Evolutionary conservation across 2,113 vertebrate genomes (phyloP).

Genomic region (Cyprinodon tularosa): DNA sequence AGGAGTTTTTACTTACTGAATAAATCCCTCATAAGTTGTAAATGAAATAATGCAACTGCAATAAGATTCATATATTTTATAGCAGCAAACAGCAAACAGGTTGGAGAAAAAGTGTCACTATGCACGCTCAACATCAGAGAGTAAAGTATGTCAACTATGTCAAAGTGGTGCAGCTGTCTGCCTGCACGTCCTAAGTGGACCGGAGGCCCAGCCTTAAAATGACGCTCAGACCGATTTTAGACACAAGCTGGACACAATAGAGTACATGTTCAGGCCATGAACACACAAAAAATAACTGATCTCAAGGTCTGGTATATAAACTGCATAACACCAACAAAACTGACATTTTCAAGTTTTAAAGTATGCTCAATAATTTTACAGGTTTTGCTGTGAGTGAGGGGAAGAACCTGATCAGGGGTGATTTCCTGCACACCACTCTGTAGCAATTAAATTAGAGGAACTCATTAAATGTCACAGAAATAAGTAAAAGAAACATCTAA

Average conservation of each 20-base stretch:
- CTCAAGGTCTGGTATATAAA: background rate
- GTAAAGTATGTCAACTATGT: background rate
- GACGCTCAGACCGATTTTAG: background rate
- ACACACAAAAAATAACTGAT: background rate
- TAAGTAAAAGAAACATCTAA: background rate
- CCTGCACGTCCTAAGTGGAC: background rate
- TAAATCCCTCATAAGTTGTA: no score
- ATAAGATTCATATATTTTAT: no score
- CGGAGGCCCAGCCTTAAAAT: background rate
- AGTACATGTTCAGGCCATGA: background rate
- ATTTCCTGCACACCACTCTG: background rate
- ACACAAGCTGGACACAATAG: background rate
- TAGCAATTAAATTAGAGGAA: background rate
- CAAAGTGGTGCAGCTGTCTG: slow-evolving; percentile 2
- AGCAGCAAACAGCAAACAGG: no score
- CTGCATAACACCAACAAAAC: background rate
- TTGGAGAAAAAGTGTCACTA: background rate
- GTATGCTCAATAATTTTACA: no score
- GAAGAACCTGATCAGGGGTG: background rate
- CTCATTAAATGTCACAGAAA: background rate
- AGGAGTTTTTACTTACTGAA: background rate
- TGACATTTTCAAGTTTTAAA: background rate
- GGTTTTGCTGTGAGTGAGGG: background rate
- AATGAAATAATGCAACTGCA: no score
- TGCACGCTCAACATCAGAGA: background rate